Evolutionary conservation across 2,113 vertebrate genomes (phyloP).

Genomic region (Anoura caudifer): DNA sequence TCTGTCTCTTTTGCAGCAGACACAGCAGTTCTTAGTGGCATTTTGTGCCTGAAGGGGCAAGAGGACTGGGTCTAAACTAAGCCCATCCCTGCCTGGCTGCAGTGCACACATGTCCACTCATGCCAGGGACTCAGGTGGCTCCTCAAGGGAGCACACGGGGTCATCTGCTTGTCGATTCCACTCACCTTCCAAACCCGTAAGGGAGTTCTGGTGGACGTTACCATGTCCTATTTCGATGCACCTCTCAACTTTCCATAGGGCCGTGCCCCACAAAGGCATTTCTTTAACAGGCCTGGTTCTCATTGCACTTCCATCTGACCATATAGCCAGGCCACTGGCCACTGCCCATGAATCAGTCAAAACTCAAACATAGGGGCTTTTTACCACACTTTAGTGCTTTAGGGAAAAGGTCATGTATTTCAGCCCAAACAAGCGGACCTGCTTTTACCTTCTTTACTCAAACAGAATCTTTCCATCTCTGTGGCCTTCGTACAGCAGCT

Average conservation of each 20-base stretch:
- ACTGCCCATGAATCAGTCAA: not conserved
- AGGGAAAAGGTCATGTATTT: not conserved
- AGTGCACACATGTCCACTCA: not conserved
- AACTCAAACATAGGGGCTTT: not conserved
- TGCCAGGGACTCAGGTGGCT: not conserved
- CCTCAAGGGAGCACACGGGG: not conserved
- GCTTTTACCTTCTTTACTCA: not conserved
- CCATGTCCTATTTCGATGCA: too few species aligned
- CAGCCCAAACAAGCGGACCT: not conserved
- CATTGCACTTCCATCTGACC: not conserved
- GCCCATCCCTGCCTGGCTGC: not conserved
- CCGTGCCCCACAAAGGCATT: too few species aligned
- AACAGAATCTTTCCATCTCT: not conserved
- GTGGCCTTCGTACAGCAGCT: not conserved
- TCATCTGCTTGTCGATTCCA: not conserved
- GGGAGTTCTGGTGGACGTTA: not conserved
- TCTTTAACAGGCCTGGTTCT: not conserved
- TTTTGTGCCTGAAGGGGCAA: not conserved
- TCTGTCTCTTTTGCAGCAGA: not conserved
- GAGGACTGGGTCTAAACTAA: not conserved
- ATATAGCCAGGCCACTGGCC: not conserved
- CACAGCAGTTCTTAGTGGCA: not conserved
- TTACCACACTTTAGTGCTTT: not conserved
- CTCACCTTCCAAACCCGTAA: not conserved
- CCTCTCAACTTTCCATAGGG: too few species aligned